Conservation (phyloP, 2,888 invertebrate species). For the Lasioglossum zephyrum region DNA sequence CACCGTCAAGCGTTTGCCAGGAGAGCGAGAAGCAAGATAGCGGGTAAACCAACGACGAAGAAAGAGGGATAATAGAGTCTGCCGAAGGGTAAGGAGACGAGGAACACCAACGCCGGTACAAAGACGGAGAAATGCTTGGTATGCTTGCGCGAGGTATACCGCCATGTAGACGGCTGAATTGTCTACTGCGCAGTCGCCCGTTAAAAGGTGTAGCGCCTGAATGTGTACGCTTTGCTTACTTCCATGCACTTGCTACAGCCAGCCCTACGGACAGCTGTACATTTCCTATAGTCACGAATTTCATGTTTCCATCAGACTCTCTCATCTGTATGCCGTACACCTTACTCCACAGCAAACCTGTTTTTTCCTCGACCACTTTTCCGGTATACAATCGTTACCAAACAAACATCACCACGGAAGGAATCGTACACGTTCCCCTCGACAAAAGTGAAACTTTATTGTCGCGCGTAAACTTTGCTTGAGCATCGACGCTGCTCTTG, state of each 20-base stretch:
- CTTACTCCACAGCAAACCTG: constrained; percentile 12
- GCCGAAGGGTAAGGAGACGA: constrained; percentile 58
- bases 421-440: background rate
- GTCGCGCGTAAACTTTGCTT: background rate
- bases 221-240: constrained; percentile 46
- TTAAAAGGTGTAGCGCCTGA: constrained; percentile 66
- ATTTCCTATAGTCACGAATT: constrained; percentile 46
- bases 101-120: constrained; percentile 47
- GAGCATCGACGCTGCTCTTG: background rate
- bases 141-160: constrained; percentile 58
- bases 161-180: constrained; percentile 54
- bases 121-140: constrained; percentile 62
- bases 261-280: constrained; percentile 41
- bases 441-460: background rate
- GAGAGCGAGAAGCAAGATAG: constrained; percentile 45
- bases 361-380: constrained; percentile 4
- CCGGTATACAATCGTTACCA: background rate
- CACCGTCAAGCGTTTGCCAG: constrained; percentile 56
- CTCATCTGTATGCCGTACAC: constrained; percentile 23
- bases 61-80: constrained; percentile 46
- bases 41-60: constrained; percentile 45
- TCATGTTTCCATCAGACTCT: constrained; percentile 43
- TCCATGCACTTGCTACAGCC: constrained; percentile 53
- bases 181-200: constrained; percentile 71
- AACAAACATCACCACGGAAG: background rate